Evolutionary conservation across 2,113 vertebrate species (phyloP).

Genomic region (Colinus virginianus): DNA sequence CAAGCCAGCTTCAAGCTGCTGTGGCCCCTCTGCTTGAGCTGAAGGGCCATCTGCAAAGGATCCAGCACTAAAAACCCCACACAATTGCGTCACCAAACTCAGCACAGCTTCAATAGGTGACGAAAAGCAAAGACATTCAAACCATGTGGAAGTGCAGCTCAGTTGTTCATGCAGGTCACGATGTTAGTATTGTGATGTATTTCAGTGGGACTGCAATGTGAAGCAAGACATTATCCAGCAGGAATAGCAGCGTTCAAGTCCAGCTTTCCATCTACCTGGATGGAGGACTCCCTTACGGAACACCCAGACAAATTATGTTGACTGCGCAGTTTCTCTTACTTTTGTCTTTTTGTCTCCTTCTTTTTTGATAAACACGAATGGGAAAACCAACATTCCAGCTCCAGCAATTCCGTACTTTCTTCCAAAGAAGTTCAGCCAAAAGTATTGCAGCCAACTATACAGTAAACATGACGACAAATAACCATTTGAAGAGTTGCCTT

Average conservation of each 20-base stretch:
- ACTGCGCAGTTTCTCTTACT: not conserved
- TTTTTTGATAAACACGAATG: not conserved
- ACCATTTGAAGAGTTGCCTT: not conserved
- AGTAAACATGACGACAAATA: slow-evolving; percentile 17
- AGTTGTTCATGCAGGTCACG: not conserved
- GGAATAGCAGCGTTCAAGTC: not conserved
- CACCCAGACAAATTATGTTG: not conserved
- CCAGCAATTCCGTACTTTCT: not conserved
- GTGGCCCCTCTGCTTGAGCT: not conserved
- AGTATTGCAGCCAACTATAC: not conserved
- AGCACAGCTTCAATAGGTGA: not conserved
- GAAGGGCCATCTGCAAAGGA: not conserved
- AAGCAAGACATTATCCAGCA: not conserved
- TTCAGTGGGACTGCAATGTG: not conserved
- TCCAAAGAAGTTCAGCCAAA: not conserved
- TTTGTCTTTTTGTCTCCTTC: not conserved
- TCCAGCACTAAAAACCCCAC: not conserved
- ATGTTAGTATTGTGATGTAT: not conserved
- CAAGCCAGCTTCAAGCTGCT: not conserved
- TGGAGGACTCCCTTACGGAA: not conserved
- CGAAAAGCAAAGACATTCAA: not conserved
- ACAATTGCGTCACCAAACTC: not conserved
- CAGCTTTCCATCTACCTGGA: not conserved
- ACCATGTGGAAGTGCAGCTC: not conserved
- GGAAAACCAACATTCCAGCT: not conserved